Percentiles rank a stretch among this genome's conserved stretches.
phyloP scores from a whole-genome alignment of 2,113 vertebrate genomes.

The Benitochromis conjunctus region DNA sequence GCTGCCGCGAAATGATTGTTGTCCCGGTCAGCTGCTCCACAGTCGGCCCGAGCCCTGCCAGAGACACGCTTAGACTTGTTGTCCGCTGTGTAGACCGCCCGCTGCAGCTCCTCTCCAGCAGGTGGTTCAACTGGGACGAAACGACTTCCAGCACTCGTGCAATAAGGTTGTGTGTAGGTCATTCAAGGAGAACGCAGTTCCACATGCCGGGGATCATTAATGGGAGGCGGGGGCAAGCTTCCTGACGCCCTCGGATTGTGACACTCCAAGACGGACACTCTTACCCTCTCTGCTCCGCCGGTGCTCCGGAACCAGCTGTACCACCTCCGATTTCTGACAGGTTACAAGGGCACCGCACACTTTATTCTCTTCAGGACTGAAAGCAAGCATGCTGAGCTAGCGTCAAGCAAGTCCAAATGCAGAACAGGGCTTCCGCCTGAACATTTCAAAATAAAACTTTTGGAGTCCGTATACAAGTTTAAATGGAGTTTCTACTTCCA shows the following conservation, averaged over 20 bases:
- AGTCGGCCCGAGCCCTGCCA: constrained; percentile 14
- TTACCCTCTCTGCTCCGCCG: neutral
- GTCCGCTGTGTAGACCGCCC: neutral
- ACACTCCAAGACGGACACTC: neutral
- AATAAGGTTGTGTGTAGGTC: constrained; percentile 51
- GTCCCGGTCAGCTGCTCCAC: constrained; percentile 30
- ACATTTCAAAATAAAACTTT: constrained; percentile 30
- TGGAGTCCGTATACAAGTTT: neutral
- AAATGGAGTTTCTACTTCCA: too few species aligned
- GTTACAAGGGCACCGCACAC: constrained; percentile 25
- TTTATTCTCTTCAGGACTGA: constrained; percentile 12
- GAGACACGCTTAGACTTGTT: neutral
- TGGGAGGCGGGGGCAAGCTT: neutral
- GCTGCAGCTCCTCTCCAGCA: neutral
- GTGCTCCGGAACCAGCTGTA: neutral
- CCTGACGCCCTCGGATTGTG: neutral
- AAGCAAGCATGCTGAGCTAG: neutral
- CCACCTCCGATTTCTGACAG: neutral
- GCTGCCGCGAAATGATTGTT: constrained; percentile 6
- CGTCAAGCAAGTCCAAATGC: neutral
- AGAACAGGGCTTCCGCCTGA: neutral
- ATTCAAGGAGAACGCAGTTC: constrained; percentile 61
- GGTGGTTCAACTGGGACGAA: neutral
- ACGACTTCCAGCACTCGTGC: neutral
- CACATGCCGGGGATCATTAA: constrained; percentile 17